These are phyloP conservation scores for Anaspis maculata DNA, from an alignment of 2,888 invertebrate genomes.

Conservation along the genomic window DNA sequence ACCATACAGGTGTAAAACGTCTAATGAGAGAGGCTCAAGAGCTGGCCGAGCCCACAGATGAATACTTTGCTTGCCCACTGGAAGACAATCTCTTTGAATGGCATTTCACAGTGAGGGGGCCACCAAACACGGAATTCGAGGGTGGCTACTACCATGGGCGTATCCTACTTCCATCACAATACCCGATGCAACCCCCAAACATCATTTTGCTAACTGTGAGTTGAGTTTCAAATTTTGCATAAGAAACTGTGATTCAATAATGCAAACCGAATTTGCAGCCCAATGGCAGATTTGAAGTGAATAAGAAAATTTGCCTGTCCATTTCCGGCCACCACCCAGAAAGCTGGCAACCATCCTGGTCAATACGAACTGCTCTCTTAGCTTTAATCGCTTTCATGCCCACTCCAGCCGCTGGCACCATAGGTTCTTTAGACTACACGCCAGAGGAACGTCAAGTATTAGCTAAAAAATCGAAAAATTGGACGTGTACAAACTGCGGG, in stretches of 20 bases:
- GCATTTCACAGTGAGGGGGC: constrained; percentile 93
- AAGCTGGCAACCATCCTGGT: constrained; percentile 97
- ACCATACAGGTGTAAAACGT: constrained; percentile 73
- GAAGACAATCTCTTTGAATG: constrained; percentile 96
- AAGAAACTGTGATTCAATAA: neutral
- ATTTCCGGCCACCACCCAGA: constrained; percentile 97
- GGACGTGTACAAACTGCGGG: constrained; percentile 59
- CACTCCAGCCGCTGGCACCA: constrained; percentile 79
- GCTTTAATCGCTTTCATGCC: constrained; percentile 95
- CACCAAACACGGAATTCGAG: constrained; percentile 80
- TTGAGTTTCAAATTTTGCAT: constrained; percentile 7
- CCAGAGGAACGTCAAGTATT: constrained; percentile 73
- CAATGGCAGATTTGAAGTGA: constrained; percentile 87
- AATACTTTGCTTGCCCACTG: constrained; percentile 81
- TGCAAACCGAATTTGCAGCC: constrained; percentile 51
- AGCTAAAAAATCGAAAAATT: constrained; percentile 62
- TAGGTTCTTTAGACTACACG: constrained; percentile 84
- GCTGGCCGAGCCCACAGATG: constrained; percentile 76
- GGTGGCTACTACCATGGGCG: constrained; percentile 89
- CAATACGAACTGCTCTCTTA: constrained; percentile 83
- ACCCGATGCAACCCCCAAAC: constrained; percentile 96
- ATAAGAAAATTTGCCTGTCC: constrained; percentile 91
- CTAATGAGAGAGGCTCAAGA: constrained; percentile 89
- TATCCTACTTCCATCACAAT: constrained; percentile 84
- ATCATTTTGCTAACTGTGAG: constrained; percentile 82